These are phyloP conservation scores for Chrosomus eos DNA, from an alignment of 2,797 vertebrate genomes.

Conservation along the genomic window DNA sequence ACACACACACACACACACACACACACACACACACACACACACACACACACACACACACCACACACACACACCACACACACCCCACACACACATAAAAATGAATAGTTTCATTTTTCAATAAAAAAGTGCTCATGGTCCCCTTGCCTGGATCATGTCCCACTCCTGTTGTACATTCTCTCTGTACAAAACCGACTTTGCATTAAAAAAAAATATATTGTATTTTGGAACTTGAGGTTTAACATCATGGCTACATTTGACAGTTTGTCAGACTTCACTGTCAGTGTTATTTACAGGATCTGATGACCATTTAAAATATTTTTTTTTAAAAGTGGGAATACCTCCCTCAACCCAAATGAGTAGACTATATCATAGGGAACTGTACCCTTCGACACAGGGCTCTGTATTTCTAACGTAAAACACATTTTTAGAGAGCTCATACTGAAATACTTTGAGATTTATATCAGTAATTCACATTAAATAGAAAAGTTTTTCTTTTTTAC, in stretches of 20 bases:
- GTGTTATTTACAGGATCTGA: background rate
- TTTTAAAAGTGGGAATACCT: background rate
- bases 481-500: slow-evolving; percentile 16
- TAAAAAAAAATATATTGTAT: background rate
- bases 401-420: background rate
- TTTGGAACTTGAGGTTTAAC: background rate
- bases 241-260: background rate
- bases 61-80: too few relatives aligned
- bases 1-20: too few relatives aligned
- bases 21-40: too few relatives aligned
- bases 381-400: background rate
- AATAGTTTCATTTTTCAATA: background rate
- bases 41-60: too few relatives aligned
- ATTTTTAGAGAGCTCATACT: background rate
- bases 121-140: background rate
- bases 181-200: background rate
- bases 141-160: background rate
- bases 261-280: background rate
- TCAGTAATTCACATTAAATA: slow-evolving; percentile 15
- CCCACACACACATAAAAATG: too few relatives aligned
- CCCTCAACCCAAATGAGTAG: background rate
- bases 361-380: background rate
- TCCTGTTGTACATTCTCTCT: background rate
- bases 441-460: background rate
- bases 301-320: too few relatives aligned